Evolutionary conservation across 1,140 invertebrate genomes (phyloP), one percentile per base, ranked within the genome.

Genomic region (Orchesella cincta): DNA sequence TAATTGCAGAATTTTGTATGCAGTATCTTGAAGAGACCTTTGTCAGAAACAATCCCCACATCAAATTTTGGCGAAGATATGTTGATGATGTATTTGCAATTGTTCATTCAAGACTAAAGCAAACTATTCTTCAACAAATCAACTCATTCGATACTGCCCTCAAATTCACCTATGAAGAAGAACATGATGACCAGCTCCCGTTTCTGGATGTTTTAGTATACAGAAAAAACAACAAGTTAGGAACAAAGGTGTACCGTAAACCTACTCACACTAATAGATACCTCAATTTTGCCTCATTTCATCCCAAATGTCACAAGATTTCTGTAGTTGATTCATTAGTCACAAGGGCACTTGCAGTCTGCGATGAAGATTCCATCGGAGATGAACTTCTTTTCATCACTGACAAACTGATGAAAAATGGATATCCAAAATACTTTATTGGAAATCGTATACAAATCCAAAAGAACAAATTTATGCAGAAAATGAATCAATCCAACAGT

Each of bases 181-280:
- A 82, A 76, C 52, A 74, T 1, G 64, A 78, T 36, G 31, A 39
- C 31, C 18, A 51, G 18, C 51, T 82, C 33, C 71, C 73, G 16
- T 82, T 82, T 67, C 34, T 83, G 36, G 82, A 81, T 62, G 36
- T 79, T 20, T 3, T 76, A 29, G 34, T 77, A 5, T 57, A 74
- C 26, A 74, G 75, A 18, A 3, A 51, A 28, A 51, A 79, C 39
- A 64, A 46, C 20, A 20, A 20, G 18, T n/a, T 76, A n/a, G 75
- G 62, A 64, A 54, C 62, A n/a, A 26, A 64, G 36, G 75, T 81
- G 1, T 77, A 67, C 26, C 23, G 77, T 29, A 78, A 78, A 34
- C 26, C 39, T 3, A 67, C 62, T 12, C 23, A 5, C 23, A 23
- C 23, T 12, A 67, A 67, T n/a, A 67, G 3, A 8, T 67, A 67